Conservation (phyloP, 2,797 vertebrate species). For the Coilia nasus region DNA sequence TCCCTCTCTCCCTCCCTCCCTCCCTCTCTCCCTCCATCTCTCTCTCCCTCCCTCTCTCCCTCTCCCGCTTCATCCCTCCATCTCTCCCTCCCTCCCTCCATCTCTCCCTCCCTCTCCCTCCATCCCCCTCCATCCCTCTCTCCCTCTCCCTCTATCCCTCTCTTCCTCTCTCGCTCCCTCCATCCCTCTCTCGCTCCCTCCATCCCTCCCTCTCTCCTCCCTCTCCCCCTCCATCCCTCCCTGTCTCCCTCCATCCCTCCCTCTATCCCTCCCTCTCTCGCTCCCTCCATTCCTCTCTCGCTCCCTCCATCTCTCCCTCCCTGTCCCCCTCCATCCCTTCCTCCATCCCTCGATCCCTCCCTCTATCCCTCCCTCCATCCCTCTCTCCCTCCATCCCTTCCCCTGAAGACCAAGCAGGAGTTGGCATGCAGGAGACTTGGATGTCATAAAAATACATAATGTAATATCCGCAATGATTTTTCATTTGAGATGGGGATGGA, state of each 20-base stretch:
- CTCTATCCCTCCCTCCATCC: neutral
- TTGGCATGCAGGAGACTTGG: constrained; percentile 47
- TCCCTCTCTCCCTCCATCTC: too few relatives aligned
- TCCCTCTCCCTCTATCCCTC: neutral
- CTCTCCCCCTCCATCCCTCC: constrained; percentile 37
- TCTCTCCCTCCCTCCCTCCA: constrained; percentile 6
- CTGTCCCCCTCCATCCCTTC: too few relatives aligned
- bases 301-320: too few relatives aligned
- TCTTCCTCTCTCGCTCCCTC: neutral
- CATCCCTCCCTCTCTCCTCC: too few relatives aligned
- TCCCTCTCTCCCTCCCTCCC: too few relatives aligned
- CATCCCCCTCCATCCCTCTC: neutral
- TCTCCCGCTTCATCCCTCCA: neutral
- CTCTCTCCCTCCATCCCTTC: constrained; percentile 16
- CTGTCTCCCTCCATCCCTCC: too few relatives aligned
- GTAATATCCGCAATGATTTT: constrained; percentile 52
- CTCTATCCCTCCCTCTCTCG: too few relatives aligned
- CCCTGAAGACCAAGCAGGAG: constrained; percentile 41
- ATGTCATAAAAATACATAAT: constrained; percentile 59
- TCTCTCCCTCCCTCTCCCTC: neutral
- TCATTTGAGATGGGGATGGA: neutral
- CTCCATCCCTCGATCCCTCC: constrained; percentile 17
- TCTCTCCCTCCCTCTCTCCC: too few relatives aligned
- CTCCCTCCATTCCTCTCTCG: too few relatives aligned
- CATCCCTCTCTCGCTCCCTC: constrained; percentile 39